Base-by-base conservation (phyloP, 2,888 invertebrate species). In the Mythimna vitellina region DNA sequence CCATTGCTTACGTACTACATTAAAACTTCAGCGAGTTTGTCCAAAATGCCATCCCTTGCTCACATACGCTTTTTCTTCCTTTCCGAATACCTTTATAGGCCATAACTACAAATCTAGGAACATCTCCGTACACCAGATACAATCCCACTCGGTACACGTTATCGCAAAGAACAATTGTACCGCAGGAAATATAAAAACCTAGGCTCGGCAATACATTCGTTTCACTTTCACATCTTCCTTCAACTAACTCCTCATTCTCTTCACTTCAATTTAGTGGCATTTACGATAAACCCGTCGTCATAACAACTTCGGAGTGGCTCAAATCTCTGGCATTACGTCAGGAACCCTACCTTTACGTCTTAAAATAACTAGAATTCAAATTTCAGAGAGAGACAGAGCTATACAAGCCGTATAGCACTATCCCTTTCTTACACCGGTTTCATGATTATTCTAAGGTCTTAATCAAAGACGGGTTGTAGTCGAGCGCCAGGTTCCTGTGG, bases 1-100 rank as follows among this genome's bases (percentile, higher is more conserved):
- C 87, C 91, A 86, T 89, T 89, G 87, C 91, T 90, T 91, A 92
- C 90, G 86, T 87, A 89, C 85, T 87, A 87, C 75, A 81, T 87
- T 87, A 86, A 89, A 83, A 76, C 75, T 70, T 82, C 83, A 84
- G 85, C 86, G 87, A 89, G 87, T 88, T 88, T 86, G 85, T 86
- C 88, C 80, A 86, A 88, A 84, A 87, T 88, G 88, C 85, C 88
- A 82, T 73, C 61, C 65, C 65, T 56, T 80, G 57, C 73, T 66
- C 62, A 72, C 68, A 78, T 76, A 69, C 70, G 63, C 77, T 78
- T 77, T 70, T 53, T 76, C 54, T 70, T 65, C 51, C 9, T 62
- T 68, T 68, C 57, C 54, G 62, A 74, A 58, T 68, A 78, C 81
- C 77, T 60, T 65, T 62, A 71, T 65, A 84, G 78, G 79, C 83